Base-by-base conservation (phyloP, 2,797 vertebrate species). In the Gobionotothen gibberifrons region DNA sequence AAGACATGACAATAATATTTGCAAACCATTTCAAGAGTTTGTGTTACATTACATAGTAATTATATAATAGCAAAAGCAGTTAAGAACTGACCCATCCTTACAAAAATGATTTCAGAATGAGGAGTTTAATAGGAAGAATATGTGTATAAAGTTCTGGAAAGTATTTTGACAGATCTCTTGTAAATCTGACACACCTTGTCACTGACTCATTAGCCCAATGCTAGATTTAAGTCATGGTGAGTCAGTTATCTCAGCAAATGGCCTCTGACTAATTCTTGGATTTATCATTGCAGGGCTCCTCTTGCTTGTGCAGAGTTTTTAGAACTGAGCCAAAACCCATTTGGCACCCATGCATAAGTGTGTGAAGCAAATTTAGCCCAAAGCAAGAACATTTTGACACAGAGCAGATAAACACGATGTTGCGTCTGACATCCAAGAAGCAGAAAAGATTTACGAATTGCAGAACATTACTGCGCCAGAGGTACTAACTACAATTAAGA, bases 311-410 rank as follows among this genome's bases (percentile, higher is more conserved):
- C 44, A 42, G 21, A 0, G 6, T 36, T 76, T 51, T 82, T 26
- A 65, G 29, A n/a, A n/a, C 60, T 21, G 59, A 69, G 72, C 60
- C 54, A 76, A 74, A 81, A 65, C 65, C 64, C 54, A 71, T 71
- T 61, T 77, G 63, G 59, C 51, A 66, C 48, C 10, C 13, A 7
- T 39, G 49, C 9, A 17, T 22, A 66, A 56, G 60, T 40, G 60
- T 74, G 36, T 44, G 36, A 64, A 43, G 51, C 32, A 5, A 19
- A 70, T 56, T 1, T 69, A 44, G 49, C 0, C 19, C 16, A 16
- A 56, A 49, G 57, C 19, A 4, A 51, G 48, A 77, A 48, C 57
- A 68, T 36, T 62, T 56, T 47, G 70, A 72, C 69, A 67, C 16
- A 29, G 21, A 58, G 71, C 51, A 47, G 19, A 21, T 36, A 77